Evolutionary conservation across 2,888 invertebrate species (phyloP), one percentile per base, ranked within the genome.

Genomic region (Noctua pronuba): DNA sequence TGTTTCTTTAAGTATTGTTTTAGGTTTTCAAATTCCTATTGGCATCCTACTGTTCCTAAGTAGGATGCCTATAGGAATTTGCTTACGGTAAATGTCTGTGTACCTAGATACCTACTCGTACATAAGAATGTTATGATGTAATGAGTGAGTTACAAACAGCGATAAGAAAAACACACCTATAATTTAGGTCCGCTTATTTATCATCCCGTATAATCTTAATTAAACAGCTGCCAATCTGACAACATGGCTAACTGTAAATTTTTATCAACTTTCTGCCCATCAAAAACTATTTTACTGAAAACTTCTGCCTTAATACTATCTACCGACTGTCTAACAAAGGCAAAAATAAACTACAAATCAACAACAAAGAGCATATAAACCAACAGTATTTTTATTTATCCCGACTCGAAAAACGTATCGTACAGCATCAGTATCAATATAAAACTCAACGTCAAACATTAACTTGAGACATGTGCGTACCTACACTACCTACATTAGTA

Each of bases 401-500:
- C 71, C 28, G 35, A 73, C 11, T 70, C 24, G 13, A 67, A 75
- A 75, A 82, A 73, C 18, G 31, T 62, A 67, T 66, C 72, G 70
- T 68, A 60, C 62, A 78, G 62, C 79, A 79, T 82, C 77, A 80
- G 75, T 83, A 78, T 68, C 60, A 80, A 83, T 86, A 85, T 80
- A 88, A 79, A 80, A 86, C 73, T 85, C 85, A 52, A 79, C 75
- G 68, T 77, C 73, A 73, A 82, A 88, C 81, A 83, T 83, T 70
- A 83, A 85, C 65, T 81, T 77, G 79, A 86, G 88, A 86, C 89
- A 91, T 92, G 90, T 90, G 90, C 90, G 90, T 90, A 91, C 28
- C 60, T 60, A 18, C 88, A 91, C 92, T 90, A 91, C 28, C 60
- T 60, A 18, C 88, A 91, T 92, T 91, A 91, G 89, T 91, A 89